phyloP scores from a whole-genome alignment of 2,113 vertebrate species.

The Aix galericulata region DNA sequence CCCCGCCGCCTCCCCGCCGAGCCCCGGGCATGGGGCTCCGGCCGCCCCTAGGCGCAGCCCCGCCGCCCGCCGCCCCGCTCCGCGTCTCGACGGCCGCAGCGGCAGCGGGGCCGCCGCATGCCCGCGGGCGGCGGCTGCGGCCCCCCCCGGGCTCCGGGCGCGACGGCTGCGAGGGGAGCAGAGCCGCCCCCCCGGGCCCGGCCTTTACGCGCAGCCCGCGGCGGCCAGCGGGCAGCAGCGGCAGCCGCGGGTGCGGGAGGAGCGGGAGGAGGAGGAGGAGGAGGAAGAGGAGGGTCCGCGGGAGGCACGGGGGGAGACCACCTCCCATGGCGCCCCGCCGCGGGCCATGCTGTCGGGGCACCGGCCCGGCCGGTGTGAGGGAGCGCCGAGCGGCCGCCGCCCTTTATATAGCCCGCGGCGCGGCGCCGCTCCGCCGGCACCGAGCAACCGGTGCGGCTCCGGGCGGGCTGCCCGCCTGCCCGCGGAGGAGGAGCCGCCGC shows the following conservation, averaged over 20 bases:
- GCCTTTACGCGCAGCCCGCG: conserved; percentile 11
- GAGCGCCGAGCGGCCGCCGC: background rate
- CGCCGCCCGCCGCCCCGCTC: background rate
- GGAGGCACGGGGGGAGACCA: background rate
- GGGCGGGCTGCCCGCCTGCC: background rate
- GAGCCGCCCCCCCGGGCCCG: background rate
- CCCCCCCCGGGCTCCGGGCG: background rate
- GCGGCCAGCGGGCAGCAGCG: no score
- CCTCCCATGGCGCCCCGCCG: background rate
- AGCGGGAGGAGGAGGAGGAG: background rate
- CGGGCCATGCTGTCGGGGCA: background rate
- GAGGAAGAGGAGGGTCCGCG: background rate
- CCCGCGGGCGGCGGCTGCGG: background rate
- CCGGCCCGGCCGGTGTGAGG: background rate
- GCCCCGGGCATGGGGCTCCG: background rate
- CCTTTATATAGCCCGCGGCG: conserved; percentile 58
- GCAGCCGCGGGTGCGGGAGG: background rate
- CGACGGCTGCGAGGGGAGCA: background rate
- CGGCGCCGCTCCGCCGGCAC: background rate
- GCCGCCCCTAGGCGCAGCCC: background rate
- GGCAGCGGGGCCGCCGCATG: background rate
- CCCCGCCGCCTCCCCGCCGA: background rate
- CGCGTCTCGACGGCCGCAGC: background rate
- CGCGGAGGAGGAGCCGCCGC: conserved; percentile 31
- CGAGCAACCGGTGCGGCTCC: conserved; percentile 15